Evolutionary conservation across 1,140 invertebrate genomes (phyloP), one percentile per base, ranked within the genome.

Genomic region (Anoplophora glabripennis): DNA sequence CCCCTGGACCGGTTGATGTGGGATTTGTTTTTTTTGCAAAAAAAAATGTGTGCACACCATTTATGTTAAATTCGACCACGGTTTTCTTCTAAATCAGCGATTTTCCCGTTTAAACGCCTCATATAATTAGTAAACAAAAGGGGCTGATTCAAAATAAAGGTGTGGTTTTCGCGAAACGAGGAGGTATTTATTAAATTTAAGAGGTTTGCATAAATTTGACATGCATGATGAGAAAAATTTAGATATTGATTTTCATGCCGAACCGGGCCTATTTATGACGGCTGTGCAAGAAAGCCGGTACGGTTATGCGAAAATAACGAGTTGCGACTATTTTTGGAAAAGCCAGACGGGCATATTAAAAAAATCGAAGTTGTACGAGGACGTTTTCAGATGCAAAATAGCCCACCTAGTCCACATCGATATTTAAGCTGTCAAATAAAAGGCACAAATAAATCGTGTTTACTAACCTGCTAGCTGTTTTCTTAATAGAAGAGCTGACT

Each of bases 401-500:
- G 4, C 38, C 38, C 38, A n/a, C n/a, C n/a, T 41, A 17, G 38
- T 41, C n/a, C 38, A 17, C n/a, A 17, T 15, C n/a, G 15, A 41
- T 15, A 17, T 15, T 15, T 41, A n/a, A 41, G 15, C 15, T 15
- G 38, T 12, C 38, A 9, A 11, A 10, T 11, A 21, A 21, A 21
- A 21, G 37, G 37, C 14, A 42, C 21, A 28, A 28, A 28, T 12
- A 40, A 11, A 42, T 33, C 37, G 14, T 12, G 60, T 64, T 61
- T 48, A 79, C 77, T 78, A 86, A 94, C 93, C 93, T 87, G 91
- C 89, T 81, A 96, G 84, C 84, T 96, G 93, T 86, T 94, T 95
- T 82, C 90, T 87, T 81, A 96, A 84, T 82, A 95, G 82, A 80
- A 95, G 88, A 79, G 92, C 89, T 76, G 92, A 94, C 87, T 94